Evolutionary conservation across 2,888 invertebrate species (phyloP), one percentile per base, ranked within the genome.

Genomic region (Andrena praecox): DNA sequence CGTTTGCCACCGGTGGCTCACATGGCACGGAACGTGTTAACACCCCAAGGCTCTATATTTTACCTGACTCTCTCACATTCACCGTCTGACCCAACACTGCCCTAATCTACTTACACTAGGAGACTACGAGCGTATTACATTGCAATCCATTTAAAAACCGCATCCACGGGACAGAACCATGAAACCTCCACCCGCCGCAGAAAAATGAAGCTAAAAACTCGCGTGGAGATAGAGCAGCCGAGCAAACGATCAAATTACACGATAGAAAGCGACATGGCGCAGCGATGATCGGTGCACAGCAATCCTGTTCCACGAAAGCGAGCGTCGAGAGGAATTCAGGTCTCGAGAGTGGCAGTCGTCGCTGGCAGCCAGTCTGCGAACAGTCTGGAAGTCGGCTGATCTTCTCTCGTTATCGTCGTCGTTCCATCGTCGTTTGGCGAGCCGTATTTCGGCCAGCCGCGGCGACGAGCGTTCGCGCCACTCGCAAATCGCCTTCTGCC

Each of bases 401-500:
- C 66, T 20, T 42, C 60, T 56, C 66, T 66, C 64, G 56, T 67
- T 42, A 48, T 60, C 70, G 66, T 70, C 42, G 54, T 10, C 63
- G 68, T 68, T 75, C 33, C 56, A 54, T 48, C 59, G 64, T 66
- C 31, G 29, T 71, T 71, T 60, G 54, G 62, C 76, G 69, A 52
- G 42, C 2, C n/a, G 7, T 60, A 60, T 80, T 59, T 80, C 59
- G 59, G 56, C 42, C 52, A 31, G 7, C 33, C 56, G 16, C 12
- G 59, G 31, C 60, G 20, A 27, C 12, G 7, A 60, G 60, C 60
- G 33, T 16, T 12, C 69, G 24, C 48, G 59, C 7, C n/a, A 27
- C n/a, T 33, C 59, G 35, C 68, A 20, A 63, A 52, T 52, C 56
- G 72, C 33, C 69, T 66, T 77, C 70, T 77, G 82, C 79, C 85